phyloP scores from a whole-genome alignment of 2,113 vertebrate genomes.

The Hydropotes inermis region DNA sequence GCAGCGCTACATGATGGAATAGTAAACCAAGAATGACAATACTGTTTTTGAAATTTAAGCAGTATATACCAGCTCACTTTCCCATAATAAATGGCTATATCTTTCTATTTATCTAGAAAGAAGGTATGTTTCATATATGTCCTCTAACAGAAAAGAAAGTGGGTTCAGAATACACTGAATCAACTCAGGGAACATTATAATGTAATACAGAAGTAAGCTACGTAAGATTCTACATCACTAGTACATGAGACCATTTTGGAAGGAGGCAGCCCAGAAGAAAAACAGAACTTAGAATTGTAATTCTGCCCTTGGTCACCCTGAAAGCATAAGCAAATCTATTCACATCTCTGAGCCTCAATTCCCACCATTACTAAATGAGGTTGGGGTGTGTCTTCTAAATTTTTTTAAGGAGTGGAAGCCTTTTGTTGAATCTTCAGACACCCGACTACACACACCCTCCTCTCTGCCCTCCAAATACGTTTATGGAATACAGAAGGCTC shows the following conservation, averaged over 20 bases:
- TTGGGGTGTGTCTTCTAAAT: not conserved
- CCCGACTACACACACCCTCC: not conserved
- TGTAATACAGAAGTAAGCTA: not conserved
- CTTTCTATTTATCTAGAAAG: slow-evolving; percentile 1
- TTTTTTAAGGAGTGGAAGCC: not conserved
- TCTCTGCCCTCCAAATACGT: not conserved
- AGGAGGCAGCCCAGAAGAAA: not conserved
- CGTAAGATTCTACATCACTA: not conserved
- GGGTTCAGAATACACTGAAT: not conserved
- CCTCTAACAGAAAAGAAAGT: not conserved
- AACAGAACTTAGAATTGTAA: not conserved
- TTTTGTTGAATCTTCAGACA: not conserved
- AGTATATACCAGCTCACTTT: not conserved
- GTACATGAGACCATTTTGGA: not conserved
- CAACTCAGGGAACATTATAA: not conserved
- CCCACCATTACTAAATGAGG: not conserved
- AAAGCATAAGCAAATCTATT: not conserved
- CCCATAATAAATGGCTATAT: not conserved
- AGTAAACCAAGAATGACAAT: not conserved
- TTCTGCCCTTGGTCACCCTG: not conserved
- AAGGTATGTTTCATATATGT: not conserved
- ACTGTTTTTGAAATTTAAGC: not conserved
- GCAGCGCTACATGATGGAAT: not conserved
- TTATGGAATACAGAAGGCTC: not conserved
- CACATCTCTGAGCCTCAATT: not conserved